Percentiles rank a stretch among this genome's conserved stretches.
phyloP scores from a whole-genome alignment of 2,113 vertebrate species.

The Rhinopomastus cyanomelas region DNA sequence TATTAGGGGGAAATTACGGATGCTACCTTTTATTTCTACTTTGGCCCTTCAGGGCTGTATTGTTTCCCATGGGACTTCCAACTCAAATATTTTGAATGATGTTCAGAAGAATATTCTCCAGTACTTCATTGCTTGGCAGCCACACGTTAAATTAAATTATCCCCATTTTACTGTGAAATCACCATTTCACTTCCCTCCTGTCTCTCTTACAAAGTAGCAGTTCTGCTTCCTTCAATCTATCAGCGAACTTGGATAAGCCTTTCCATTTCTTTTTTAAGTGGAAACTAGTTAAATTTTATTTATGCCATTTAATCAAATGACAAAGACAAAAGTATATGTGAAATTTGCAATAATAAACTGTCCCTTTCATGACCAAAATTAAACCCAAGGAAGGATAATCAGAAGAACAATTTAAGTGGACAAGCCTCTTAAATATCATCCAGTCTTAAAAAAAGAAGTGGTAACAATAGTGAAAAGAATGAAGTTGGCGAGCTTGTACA shows the following conservation, averaged over 20 bases:
- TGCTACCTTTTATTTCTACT: neutral
- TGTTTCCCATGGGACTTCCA: neutral
- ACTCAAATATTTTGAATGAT: neutral
- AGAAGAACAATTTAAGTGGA: neutral
- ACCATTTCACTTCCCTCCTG: neutral
- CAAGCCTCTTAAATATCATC: neutral
- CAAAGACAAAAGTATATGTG: neutral
- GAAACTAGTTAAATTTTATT: neutral
- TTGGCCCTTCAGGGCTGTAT: neutral
- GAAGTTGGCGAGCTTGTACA: neutral
- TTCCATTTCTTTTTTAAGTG: neutral
- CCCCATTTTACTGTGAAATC: neutral
- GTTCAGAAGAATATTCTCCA: neutral
- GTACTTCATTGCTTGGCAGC: neutral
- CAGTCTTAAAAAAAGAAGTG: neutral
- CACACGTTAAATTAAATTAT: neutral
- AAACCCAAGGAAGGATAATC: neutral
- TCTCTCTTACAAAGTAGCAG: neutral
- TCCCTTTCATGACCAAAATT: neutral
- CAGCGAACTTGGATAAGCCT: neutral
- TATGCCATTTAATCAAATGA: neutral
- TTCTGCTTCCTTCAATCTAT: neutral
- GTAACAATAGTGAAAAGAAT: neutral
- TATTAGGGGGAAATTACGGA: neutral
- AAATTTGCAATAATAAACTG: neutral